Conservation (phyloP, 2,113 vertebrate genomes). For the Tonatia bakeri region DNA sequence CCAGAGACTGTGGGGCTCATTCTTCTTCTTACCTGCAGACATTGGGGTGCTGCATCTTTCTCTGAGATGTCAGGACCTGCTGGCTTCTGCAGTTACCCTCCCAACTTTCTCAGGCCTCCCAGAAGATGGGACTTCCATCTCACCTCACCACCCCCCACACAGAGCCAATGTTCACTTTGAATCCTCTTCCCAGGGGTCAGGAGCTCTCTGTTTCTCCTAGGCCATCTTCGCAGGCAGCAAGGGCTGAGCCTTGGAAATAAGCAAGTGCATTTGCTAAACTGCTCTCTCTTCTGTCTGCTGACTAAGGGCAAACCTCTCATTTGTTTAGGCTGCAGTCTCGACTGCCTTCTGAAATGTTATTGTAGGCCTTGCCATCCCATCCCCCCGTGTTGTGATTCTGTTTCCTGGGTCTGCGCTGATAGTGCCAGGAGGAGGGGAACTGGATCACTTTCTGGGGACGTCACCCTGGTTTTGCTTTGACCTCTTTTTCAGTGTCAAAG, state of each 20-base stretch:
- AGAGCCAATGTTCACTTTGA: not conserved
- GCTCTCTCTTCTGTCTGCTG: not conserved
- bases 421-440: not conserved
- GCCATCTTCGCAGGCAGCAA: not conserved
- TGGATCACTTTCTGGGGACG: not conserved
- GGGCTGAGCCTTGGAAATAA: not conserved
- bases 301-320: not conserved
- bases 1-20: not conserved
- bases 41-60: not conserved
- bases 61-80: not conserved
- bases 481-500: not conserved
- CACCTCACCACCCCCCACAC: rapidly evolving
- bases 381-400: not conserved
- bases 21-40: not conserved
- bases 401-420: not conserved
- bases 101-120: not conserved
- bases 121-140: not conserved
- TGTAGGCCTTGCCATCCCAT: not conserved
- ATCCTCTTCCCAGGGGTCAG: not conserved
- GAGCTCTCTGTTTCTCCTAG: not conserved
- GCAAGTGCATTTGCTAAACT: not conserved
- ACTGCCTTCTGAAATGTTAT: not conserved
- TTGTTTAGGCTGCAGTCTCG: not conserved
- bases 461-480: not conserved
- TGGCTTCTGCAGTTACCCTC: not conserved